These are phyloP conservation scores for Radopholus similis DNA, from an alignment of 1,140 invertebrate genomes.

Conservation along the genomic window DNA sequence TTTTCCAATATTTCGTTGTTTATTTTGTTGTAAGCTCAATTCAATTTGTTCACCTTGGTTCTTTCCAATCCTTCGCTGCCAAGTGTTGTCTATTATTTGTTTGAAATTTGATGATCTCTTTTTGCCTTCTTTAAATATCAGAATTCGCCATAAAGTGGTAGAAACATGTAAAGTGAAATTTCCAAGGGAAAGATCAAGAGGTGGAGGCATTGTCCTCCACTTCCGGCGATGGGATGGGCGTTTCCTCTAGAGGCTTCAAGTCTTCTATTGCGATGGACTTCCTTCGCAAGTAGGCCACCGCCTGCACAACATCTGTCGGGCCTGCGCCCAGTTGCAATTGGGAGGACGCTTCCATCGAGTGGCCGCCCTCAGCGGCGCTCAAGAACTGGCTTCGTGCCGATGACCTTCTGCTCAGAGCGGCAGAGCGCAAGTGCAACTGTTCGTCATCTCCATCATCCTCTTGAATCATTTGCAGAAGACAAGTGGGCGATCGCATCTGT, in stretches of 20 bases:
- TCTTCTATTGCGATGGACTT: constrained; percentile 50
- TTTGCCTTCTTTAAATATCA: not conserved
- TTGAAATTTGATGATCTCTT: not conserved
- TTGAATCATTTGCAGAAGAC: constrained; percentile 28
- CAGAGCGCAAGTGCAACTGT: too few species aligned
- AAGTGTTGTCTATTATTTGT: too few species aligned
- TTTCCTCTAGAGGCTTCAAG: constrained; percentile 27
- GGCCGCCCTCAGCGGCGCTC: not conserved
- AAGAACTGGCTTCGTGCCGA: not conserved
- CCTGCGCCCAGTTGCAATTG: too few species aligned
- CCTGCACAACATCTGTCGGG: constrained; percentile 35
- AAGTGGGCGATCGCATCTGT: too few species aligned
- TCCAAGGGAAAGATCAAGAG: not conserved
- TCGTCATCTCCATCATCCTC: constrained; percentile 32
- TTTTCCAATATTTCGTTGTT: not conserved
- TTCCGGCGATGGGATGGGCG: constrained; percentile 18
- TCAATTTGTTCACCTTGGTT: not conserved
- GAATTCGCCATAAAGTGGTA: not conserved
- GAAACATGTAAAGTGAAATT: not conserved
- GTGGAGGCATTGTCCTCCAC: not conserved
- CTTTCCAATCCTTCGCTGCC: too few species aligned
- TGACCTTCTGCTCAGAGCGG: constrained; percentile 13
- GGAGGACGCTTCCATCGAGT: not conserved
- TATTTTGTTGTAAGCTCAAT: not conserved
- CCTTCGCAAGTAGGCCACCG: constrained; percentile 44